Evolutionary conservation across 2,797 vertebrate species (phyloP), one percentile per base, ranked within the genome.

Genomic region (Graptemys geographica): DNA sequence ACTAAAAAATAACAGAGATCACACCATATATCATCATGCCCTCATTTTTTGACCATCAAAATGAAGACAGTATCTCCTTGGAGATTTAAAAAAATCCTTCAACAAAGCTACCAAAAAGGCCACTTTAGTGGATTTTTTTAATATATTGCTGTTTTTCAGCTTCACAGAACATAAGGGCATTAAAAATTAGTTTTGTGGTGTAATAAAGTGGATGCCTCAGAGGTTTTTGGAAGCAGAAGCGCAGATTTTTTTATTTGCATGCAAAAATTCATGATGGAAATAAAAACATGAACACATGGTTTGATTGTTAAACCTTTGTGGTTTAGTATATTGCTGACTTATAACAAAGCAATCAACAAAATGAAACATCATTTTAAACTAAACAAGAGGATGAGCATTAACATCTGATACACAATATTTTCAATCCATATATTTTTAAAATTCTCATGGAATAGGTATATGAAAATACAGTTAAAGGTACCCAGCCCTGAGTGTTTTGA

Each of bases 181-280:
- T 97, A 97, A 97, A 96, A 94, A 95, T 94, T 97, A 97, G 95
- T 94, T 96, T 96, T 95, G 86, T 93, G 89, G 81, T 94, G 87
- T 93, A 88, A 65, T 96, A 96, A 97, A 93, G 93, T 94, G 83
- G 76, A 93, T 94, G 81, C 90, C 96, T 93, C 92, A 15, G 74
- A 93, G 94, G 74, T 84, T 96, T 95, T 78, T 80, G 93, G 82
- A 96, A 91, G 87, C 80, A 89, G 80, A 95, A 96, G 80, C 47
- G 79, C 86, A 94, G 62, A 88, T 94, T 96, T 94, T 96, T 94
- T 90, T 96, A 86, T 92, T 92, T 95, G 41, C 87, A 94, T 87
- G 86, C 90, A 96, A 81, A 84, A 95, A 93, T 89, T 93, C 96
- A 95, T 95, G 97, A 84, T 52, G 83, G 57, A 53, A 96, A 91